phyloP scores from a whole-genome alignment of 2,113 vertebrate genomes.

The Austrofundulus limnaeus region DNA sequence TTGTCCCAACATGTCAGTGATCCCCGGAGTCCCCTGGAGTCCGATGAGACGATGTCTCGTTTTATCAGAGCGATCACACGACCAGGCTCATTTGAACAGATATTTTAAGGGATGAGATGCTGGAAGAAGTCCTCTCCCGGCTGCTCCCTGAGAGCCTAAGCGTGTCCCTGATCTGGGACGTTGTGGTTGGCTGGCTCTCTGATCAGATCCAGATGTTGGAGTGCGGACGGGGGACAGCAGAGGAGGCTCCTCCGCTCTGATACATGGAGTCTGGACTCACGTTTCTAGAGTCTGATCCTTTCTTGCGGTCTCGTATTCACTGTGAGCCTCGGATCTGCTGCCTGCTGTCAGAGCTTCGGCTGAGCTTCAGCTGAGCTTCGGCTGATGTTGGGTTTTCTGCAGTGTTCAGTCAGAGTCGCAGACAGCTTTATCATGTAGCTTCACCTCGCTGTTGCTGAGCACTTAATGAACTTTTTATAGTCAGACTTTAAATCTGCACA shows the following conservation, averaged over 20 bases:
- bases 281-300: slow-evolving; percentile 38
- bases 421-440: too few relatives aligned
- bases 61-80: slow-evolving; percentile 21
- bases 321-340: slow-evolving; percentile 11
- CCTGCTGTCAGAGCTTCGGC: slow-evolving; percentile 12
- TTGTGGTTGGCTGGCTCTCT: slow-evolving; percentile 53
- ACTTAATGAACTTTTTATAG: slow-evolving; percentile 62
- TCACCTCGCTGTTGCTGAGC: slow-evolving; percentile 42
- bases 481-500: slow-evolving; percentile 20
- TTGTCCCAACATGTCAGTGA: too few relatives aligned
- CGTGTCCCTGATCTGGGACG: slow-evolving; percentile 48
- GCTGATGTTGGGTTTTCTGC: slow-evolving; percentile 38
- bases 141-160: slow-evolving; percentile 62
- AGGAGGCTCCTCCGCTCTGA: slow-evolving; percentile 43
- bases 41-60: not conserved
- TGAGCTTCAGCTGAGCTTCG: slow-evolving; percentile 2
- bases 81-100: slow-evolving; percentile 21
- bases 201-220: slow-evolving; percentile 76
- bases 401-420: slow-evolving; percentile 14
- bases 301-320: slow-evolving; percentile 2
- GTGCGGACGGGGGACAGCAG: slow-evolving; percentile 44
- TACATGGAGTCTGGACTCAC: slow-evolving; percentile 61
- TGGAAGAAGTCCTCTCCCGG: slow-evolving; percentile 20
- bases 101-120: slow-evolving; percentile 16
- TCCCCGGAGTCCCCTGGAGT: too few relatives aligned